Percentiles rank a stretch among this genome's conserved stretches.
phyloP scores from a whole-genome alignment of 1,140 invertebrate genomes.

The Melanaphis sacchari region DNA sequence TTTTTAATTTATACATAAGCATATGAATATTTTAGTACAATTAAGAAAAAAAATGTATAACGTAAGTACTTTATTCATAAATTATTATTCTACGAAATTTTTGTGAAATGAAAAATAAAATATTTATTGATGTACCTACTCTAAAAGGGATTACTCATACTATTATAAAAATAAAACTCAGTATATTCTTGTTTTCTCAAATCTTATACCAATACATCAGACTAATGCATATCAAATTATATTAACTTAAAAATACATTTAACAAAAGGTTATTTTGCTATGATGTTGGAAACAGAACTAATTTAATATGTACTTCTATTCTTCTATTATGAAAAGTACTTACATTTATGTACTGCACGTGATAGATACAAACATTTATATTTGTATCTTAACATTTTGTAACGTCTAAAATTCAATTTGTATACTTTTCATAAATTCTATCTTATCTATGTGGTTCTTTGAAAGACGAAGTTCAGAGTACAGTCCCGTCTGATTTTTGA shows the following conservation, averaged over 20 bases:
- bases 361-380: neutral
- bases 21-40: neutral
- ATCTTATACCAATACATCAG: constrained; percentile 2
- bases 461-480: neutral
- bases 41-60: neutral
- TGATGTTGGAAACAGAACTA: neutral
- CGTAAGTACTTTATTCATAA: neutral
- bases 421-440: neutral
- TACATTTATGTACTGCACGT: neutral
- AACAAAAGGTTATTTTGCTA: neutral
- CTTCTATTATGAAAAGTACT: neutral
- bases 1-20: neutral
- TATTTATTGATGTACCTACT: neutral
- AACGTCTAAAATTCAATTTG: neutral
- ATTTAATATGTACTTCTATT: constrained; percentile 8
- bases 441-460: neutral
- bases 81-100: neutral
- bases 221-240: neutral
- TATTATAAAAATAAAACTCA: neutral
- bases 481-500: neutral
- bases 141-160: neutral
- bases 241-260: constrained; percentile 5
- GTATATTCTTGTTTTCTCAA: neutral
- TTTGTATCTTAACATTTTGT: neutral
- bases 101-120: neutral